These are phyloP conservation scores for Ploceus nigricollis DNA, from an alignment of 2,113 vertebrate genomes.

Conservation along the genomic window DNA sequence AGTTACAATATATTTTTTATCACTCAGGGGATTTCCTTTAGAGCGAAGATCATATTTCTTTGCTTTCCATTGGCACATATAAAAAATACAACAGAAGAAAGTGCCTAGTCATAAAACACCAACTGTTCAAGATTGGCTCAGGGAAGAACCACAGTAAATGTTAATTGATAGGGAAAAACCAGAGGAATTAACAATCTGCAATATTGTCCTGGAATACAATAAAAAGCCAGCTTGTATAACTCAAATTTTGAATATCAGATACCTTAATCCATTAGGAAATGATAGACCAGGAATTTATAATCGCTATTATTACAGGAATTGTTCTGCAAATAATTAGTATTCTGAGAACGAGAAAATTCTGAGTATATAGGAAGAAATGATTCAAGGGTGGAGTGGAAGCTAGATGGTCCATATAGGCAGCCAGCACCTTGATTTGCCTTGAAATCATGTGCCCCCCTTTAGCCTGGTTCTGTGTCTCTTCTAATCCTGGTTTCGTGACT, in stretches of 20 bases:
- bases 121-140: conserved; percentile 13
- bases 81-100: conserved; percentile 32
- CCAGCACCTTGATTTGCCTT: background rate
- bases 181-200: background rate
- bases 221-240: background rate
- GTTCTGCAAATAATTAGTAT: background rate
- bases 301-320: background rate
- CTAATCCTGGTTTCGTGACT: background rate
- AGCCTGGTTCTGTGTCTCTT: background rate
- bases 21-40: background rate
- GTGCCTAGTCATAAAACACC: conserved; percentile 11
- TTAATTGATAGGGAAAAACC: background rate
- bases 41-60: background rate
- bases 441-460: background rate
- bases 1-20: background rate
- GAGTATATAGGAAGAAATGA: background rate
- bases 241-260: background rate
- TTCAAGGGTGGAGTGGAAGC: background rate
- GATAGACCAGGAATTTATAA: background rate
- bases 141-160: background rate
- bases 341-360: background rate
- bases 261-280: background rate
- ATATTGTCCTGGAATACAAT: background rate
- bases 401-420: background rate
- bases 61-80: background rate